Conservation (phyloP, 2,888 invertebrate species). For the Eubasilissa splendida region DNA sequence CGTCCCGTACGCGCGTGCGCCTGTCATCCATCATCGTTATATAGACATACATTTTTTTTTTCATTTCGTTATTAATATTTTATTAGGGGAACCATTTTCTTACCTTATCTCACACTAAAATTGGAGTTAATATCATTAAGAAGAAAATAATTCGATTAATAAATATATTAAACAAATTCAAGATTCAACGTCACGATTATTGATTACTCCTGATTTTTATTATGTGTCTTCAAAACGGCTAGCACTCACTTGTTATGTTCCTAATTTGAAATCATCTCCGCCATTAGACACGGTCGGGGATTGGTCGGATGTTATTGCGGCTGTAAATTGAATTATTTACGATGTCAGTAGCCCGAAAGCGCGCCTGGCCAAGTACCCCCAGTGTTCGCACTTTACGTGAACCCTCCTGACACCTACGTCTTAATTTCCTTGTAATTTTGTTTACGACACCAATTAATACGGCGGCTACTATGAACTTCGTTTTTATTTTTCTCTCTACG, state of each 20-base stretch:
- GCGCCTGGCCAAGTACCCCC: too few relatives aligned
- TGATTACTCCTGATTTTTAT: background rate
- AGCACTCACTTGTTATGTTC: constrained; percentile 46
- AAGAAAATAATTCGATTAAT: too few relatives aligned
- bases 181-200: background rate
- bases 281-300: constrained; percentile 51
- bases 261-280: constrained; percentile 55
- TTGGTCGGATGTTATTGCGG: constrained; percentile 8
- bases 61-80: too few relatives aligned
- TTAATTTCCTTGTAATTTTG: constrained; percentile 26
- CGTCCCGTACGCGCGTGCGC: too few relatives aligned
- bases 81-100: too few relatives aligned
- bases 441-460: constrained; percentile 27
- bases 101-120: too few relatives aligned
- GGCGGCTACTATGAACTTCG: background rate
- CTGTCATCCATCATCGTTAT: too few relatives aligned
- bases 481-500: background rate
- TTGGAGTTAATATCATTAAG: too few relatives aligned
- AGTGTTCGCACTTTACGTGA: too few relatives aligned
- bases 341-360: too few relatives aligned
- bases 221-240: constrained; percentile 16
- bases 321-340: constrained; percentile 11
- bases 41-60: too few relatives aligned
- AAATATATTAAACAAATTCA: too few relatives aligned
- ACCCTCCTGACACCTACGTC: constrained; percentile 1